Base-by-base conservation (phyloP, 2,113 vertebrate species). In the Pollimyrus isidori region DNA sequence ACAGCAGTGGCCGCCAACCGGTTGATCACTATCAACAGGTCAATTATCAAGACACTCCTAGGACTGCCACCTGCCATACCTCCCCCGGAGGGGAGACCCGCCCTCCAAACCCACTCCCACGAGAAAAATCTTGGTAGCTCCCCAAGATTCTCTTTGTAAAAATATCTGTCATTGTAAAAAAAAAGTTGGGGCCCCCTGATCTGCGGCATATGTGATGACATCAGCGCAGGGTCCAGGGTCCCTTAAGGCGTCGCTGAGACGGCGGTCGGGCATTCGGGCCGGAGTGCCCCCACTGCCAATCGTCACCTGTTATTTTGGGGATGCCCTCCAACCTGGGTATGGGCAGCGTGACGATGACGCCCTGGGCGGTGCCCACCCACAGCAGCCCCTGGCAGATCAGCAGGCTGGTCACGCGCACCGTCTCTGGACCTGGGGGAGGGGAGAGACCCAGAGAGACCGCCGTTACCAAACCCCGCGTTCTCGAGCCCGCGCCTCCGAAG, bases 301-400 rank as follows among this genome's bases (percentile, higher is more conserved):
- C 19, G 93, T 94, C 89, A 97, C 97, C 97, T 3, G 96, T 98
- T 95, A 98, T 97, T 93, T 97, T 98, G 0, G 97, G 97, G 90
- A 98, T 97, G 7, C 97, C 97, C 87, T 98, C 97, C 88, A 98
- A 91, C 82, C 96, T 96, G 0, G 97, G 97, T 89, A 97, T 96
- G 0, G 97, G 97, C 89, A 97, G 90, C 39, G 97, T 92, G 65
- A 98, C 94, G 0, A 98, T 94, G 91, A 96, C 94, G 5, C 97
- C 97, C 93, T 96, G 96, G 89, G 96, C 95, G 0, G 97, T 98
- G 69, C 97, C 97, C 53, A 98, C 96, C 97, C 97, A 98, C 26
- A 97, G 95, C 1, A 95, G 95, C 0, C 97, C 97, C 85, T 97
- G 97, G 94, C 95, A 97, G 91, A 97, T 96, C 84, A 97, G 95